Base-by-base conservation (phyloP, 2,888 invertebrate genomes). In the Eupsilia transversa region DNA sequence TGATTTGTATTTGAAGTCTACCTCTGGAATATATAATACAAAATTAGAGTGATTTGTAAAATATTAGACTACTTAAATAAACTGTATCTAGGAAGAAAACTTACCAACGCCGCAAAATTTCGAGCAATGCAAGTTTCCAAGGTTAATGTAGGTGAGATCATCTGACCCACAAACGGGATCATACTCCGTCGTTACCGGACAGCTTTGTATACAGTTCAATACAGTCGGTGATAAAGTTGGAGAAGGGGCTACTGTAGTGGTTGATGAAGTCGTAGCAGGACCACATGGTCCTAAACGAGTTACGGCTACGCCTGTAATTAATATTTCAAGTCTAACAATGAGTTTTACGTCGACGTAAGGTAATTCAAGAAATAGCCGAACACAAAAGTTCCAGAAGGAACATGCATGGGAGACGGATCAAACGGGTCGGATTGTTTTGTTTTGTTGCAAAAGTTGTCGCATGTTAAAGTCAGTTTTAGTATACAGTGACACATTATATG, bases 131-230 rank as follows among this genome's bases (percentile, higher is more conserved):
- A 96, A 85, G 46, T 90, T 84, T 3, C 91, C 92, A 17, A 84
- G 87, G 79, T 96, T 96, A 41, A 49, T 74, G 80, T 96, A 96
- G 0, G 93, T 94, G 6, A 91, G 86, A n/a, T 88, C 84, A 79
- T 96, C 91, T 43, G 91, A 89, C 17, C 95, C 96, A 81, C 96
- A 96, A 12, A 96, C 93, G 0, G 96, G 96, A 82, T 95, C 94
- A 85, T 94, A 96, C 82, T 96, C 92, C 0, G 91, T 56, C 0
- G 95, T 94, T 14, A 91, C 89, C 2, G 90, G 91, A 80, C 96
- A 96, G 6, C 75, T 33, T 6, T 81, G 78, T 4, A 92, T 85
- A 77, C 94, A 94, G 10, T 4, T 43, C 23, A 38, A 20, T 10
- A 77, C 17, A 41, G 2, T 38, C 43, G 65, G 74, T 38, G 81